Evolutionary conservation across 1,140 invertebrate genomes (phyloP), one percentile per base, ranked within the genome.

Genomic region (Scaptodrosophila lebanonensis): DNA sequence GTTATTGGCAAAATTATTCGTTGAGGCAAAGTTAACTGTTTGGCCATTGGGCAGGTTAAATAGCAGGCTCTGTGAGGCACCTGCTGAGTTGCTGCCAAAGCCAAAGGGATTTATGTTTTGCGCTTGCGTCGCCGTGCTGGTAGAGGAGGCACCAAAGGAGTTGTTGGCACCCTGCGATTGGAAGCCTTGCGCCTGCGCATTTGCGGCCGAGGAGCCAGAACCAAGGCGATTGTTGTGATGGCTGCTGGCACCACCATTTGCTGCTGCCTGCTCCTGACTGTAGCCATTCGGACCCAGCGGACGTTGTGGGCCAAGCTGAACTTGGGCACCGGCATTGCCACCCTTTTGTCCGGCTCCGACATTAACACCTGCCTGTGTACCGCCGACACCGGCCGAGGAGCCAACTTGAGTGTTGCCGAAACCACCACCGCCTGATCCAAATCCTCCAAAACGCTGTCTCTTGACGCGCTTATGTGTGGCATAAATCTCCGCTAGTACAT

Each of bases 21-120:
- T 68, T 30, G 73, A 85, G 3, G 84, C 68, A 17, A 88, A 76
- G 25, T 85, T 86, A 9, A 88, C 66, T 3, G 68, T 77, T 32
- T 88, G 83, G 17, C 87, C 87, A 52, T 87, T 86, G 22, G 87
- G 87, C 16, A 88, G 47, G 1, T 62, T 58, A 42, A 70, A 88
- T 1, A 70, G 68, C 51, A 86, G 86, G 45, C 71, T 83, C 7
- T 66, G 67, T 0, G 85, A 87, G 2, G 87, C 75, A 4, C 84
- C 84, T 0, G 82, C 86, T 7, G 82, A 63, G 43, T 82, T 87
- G 32, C 61, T 70, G 4, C 56, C 33, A n/a, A n/a, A n/a, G 3
- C 87, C 87, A 43, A 71, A 67, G n/a, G 63, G 63, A 48, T 64
- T 69, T 1, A 7, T 62, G 36, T 72, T 70, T 27, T 85, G 76